phyloP scores from a whole-genome alignment of 1,140 invertebrate genomes.

The Drosophila eugracilis region DNA sequence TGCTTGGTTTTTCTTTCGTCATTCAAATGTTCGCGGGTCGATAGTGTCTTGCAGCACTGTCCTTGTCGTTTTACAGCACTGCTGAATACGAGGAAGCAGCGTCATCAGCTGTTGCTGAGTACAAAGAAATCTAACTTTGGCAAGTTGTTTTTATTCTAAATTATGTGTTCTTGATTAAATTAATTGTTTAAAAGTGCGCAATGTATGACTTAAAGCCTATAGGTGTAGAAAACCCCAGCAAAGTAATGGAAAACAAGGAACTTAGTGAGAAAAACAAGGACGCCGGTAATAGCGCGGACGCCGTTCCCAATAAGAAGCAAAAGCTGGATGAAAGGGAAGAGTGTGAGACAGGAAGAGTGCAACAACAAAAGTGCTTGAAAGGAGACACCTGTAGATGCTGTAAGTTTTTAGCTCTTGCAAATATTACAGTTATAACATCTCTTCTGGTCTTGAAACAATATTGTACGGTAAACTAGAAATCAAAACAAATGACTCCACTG shows the following conservation, averaged over 20 bases:
- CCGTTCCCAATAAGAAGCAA: not conserved
- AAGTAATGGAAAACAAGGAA: not conserved
- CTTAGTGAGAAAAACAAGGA: not conserved
- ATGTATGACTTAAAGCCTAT: not conserved
- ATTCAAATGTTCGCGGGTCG: not conserved
- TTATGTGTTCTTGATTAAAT: too few relatives aligned
- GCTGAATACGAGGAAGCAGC: not conserved
- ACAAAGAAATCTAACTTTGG: not conserved
- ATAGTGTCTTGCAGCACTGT: not conserved
- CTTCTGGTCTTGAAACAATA: too few relatives aligned
- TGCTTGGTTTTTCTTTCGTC: not conserved
- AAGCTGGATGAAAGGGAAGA: not conserved
- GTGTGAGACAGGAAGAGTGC: not conserved
- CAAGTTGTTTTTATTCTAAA: not conserved
- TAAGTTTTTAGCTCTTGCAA: slow-evolving; percentile 22
- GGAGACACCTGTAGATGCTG: slow-evolving; percentile 41
- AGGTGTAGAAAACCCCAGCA: not conserved
- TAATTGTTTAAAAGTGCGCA: not conserved
- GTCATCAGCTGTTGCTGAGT: not conserved
- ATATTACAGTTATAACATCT: not conserved
- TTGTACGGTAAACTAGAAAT: too few relatives aligned
- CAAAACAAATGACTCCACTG: too few relatives aligned
- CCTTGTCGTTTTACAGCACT: not conserved
- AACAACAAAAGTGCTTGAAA: slow-evolving; percentile 20
- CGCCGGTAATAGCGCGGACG: too few relatives aligned